Evolutionary conservation across 2,888 invertebrate genomes (phyloP), one percentile per base, ranked within the genome.

Genomic region (Rhorus exstirpatorius): DNA sequence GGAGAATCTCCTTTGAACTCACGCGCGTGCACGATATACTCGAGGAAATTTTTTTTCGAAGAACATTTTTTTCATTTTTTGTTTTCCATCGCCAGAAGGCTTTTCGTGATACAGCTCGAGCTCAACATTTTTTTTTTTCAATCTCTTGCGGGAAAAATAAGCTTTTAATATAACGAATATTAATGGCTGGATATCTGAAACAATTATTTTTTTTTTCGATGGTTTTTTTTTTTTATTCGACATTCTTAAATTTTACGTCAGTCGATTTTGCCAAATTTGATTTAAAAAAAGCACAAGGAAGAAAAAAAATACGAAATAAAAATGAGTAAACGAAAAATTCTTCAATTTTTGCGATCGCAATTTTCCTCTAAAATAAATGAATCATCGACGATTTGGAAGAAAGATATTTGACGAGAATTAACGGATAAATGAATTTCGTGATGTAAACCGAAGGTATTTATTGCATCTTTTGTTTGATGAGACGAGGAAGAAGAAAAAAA

Each of bases 1-100:
- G 24, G 65, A 17, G 26, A 14, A 49, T 61, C 74, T 53, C 17
- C 26, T 74, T 63, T 63, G 41, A 74, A 46, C 19, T 49, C 31
- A n/a, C 49, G 26, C 74, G 26, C 65, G 63, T 26, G 8, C n/a
- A 6, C 53, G 8, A 65, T 31, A n/a, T 38, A 44, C 19, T 38
- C 38, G 53, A 10, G 21, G 26, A 49, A 63, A n/a, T n/a, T 46
- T 17, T 65, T 31, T 8, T 35, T n/a, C 35, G 46, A 58, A 38
- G 35, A 10, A 17, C 58, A 67, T n/a, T n/a, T n/a, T n/a, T n/a
- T n/a, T 68, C 58, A 60, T 77, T 68, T 68, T 68, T 38, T n/a
- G n/a, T n/a, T n/a, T n/a, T n/a, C n/a, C n/a, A 68, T 68, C 67
- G 67, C 68, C 58, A 31, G 67, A 38, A 70, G 70, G 44, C 44